Evolutionary conservation across 2,797 vertebrate species (phyloP), one percentile per base, ranked within the genome.

Genomic region (Sebastolobus alascanus): DNA sequence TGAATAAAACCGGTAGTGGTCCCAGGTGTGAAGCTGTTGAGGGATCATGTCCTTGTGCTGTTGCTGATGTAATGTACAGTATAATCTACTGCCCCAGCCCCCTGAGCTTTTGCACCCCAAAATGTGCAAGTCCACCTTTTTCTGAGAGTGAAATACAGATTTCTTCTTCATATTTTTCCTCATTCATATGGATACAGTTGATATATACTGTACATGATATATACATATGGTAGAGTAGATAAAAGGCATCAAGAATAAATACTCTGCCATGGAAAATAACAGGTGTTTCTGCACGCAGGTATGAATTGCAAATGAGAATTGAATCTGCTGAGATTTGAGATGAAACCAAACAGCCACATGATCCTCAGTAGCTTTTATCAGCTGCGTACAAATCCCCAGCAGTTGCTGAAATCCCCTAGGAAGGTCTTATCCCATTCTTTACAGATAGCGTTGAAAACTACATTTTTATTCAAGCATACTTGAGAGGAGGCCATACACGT

Each of bases 1-100:
- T 75, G 55, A 73, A 79, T 75, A 68, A 77, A 90, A 74, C 72
- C 20, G 20, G 20, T 61, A 4, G n/a, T 70, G 50, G 73, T 83
- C 65, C 65, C 7, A 11, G 37, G 14, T 83, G 71, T 43, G 29
- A 56, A 35, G 31, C 75, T 77, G 66, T 29, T 66, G 12, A 63
- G 67, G 43, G 61, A 59, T 69, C 58, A 56, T 50, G 64, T 82
- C 82, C 78, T 82, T 82, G 75, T 67, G 68, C 59, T 73, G 14
- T 59, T 64, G 66, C 46, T 73, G 27, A 66, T 60, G 18, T 73
- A 77, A 71, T 83, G 29, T 67, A 71, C 71, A 25, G 18, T 72
- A 56, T 58, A 79, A 29, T 38, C 38, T 77, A 33, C 69, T 58
- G 37, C n/a, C 31, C 22, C 6, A 68, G 7, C 7, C 37, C 60